Base-by-base conservation (phyloP, 2,113 vertebrate species). In the Hystrix cristata region DNA sequence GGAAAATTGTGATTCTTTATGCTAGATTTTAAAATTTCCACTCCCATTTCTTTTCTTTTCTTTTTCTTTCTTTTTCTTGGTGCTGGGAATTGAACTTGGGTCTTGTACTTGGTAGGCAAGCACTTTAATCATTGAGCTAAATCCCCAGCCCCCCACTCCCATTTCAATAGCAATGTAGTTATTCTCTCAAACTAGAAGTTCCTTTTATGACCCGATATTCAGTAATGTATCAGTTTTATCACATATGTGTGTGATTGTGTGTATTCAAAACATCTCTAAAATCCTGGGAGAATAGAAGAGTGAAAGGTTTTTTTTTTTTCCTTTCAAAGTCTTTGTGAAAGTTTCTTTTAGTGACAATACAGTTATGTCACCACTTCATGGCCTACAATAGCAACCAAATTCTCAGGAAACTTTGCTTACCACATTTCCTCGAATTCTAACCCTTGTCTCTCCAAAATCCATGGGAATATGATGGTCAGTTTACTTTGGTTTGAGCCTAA, bases 401-500 rank as follows among this genome's bases (percentile, higher is more conserved):
- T 97, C 96, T 96, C 96, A 93, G 92, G 57, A 96, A 96, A 38
- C 62, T 93, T n/a, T 95, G 25, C 69, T 96, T 92, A 88, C 90
- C 93, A 90, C 96, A 94, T 95, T 93, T 96, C 53, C 80, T 55
- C 90, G 95, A 96, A 97, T 95, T 84, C 96, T 97, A 95, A 94
- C 80, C 89, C 83, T 80, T 65, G 91, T 88, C 48, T 86, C 43
- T 93, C 90, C 81, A 88, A 97, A 88, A 92, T 94, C 91, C 97
- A 85, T 98, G 97, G 95, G 98, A 96, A 97, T 83, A 95, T 46
- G 87, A 79, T 94, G 60, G 88, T 97, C 74, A 97, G 95, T 98
- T 97, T 97, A 96, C 97, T 98, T 97, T 97, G 95, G 92, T 97
- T 90, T 96, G 95, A 95, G 92, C 53, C 81, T 97, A 96, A 97